These are phyloP conservation scores for Ctenicera cuprea DNA, from an alignment of 2,888 invertebrate species.

Conservation along the genomic window DNA sequence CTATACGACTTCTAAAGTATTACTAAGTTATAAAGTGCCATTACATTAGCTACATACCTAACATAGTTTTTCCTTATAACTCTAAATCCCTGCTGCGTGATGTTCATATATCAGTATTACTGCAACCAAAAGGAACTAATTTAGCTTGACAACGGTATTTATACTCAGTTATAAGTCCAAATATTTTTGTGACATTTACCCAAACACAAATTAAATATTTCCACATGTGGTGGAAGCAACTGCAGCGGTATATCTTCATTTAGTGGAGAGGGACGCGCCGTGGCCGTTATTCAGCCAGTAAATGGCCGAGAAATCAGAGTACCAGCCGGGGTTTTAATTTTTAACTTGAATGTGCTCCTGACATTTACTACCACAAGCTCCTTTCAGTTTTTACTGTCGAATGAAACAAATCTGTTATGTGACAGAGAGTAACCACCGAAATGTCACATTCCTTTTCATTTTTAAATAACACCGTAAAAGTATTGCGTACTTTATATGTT, in stretches of 20 bases:
- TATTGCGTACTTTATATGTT: constrained; percentile 11
- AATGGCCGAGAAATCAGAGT: constrained; percentile 71
- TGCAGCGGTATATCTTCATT: constrained; percentile 69
- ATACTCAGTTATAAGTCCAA: constrained; percentile 44
- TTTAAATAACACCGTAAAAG: constrained; percentile 56
- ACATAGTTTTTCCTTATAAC: constrained; percentile 4
- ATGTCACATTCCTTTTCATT: constrained; percentile 57
- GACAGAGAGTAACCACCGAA: constrained; percentile 62
- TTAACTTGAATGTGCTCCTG: constrained; percentile 71
- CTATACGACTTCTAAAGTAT: too few relatives aligned
- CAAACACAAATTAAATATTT: constrained; percentile 69
- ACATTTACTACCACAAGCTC: constrained; percentile 69
- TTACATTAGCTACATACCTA: too few relatives aligned
- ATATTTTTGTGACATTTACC: constrained; percentile 67
- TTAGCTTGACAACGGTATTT: constrained; percentile 45
- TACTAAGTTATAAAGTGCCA: too few relatives aligned
- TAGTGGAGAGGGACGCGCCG: constrained; percentile 64
- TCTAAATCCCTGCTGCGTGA: neutral
- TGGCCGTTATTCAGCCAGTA: constrained; percentile 69
- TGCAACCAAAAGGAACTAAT: constrained; percentile 35
- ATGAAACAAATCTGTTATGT: constrained; percentile 68
- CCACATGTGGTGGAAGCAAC: constrained; percentile 69
- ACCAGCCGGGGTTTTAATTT: constrained; percentile 70
- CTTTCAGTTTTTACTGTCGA: constrained; percentile 67
- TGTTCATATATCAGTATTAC: constrained; percentile 38